phyloP scores from a whole-genome alignment of 2,797 vertebrate species.

The Leptatherina wallacei region DNA sequence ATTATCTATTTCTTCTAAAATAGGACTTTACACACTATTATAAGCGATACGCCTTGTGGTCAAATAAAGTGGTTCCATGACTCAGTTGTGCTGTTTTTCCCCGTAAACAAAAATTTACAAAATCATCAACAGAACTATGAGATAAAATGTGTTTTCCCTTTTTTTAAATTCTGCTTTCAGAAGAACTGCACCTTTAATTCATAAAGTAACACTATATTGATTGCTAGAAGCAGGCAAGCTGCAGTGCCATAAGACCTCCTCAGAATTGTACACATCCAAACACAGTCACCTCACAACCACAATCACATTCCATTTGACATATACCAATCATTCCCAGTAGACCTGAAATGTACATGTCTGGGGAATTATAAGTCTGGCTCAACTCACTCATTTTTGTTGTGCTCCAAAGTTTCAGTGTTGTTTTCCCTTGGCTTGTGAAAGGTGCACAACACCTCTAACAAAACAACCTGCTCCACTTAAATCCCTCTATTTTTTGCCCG shows the following conservation, averaged over 20 bases:
- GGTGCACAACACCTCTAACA: slow-evolving; percentile 53
- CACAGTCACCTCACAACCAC: slow-evolving; percentile 20
- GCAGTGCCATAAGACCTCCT: slow-evolving; percentile 7
- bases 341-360: slow-evolving; percentile 46
- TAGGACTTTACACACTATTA: background rate
- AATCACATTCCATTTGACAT: slow-evolving; percentile 59
- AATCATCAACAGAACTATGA: background rate
- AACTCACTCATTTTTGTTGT: slow-evolving; percentile 49
- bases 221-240: slow-evolving; percentile 29
- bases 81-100: slow-evolving; percentile 7
- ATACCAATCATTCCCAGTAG: slow-evolving; percentile 54
- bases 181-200: slow-evolving; percentile 32
- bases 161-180: slow-evolving; percentile 13
- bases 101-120: background rate
- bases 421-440: slow-evolving; percentile 44
- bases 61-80: slow-evolving; percentile 14
- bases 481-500: slow-evolving; percentile 47
- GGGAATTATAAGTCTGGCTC: slow-evolving; percentile 58
- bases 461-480: slow-evolving; percentile 58
- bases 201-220: slow-evolving; percentile 23
- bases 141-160: background rate
- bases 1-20: background rate
- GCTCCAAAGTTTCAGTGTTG: slow-evolving; percentile 50
- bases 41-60: background rate
- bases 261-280: slow-evolving; percentile 15